phyloP scores from a whole-genome alignment of 2,797 vertebrate species.

The Picus viridis region DNA sequence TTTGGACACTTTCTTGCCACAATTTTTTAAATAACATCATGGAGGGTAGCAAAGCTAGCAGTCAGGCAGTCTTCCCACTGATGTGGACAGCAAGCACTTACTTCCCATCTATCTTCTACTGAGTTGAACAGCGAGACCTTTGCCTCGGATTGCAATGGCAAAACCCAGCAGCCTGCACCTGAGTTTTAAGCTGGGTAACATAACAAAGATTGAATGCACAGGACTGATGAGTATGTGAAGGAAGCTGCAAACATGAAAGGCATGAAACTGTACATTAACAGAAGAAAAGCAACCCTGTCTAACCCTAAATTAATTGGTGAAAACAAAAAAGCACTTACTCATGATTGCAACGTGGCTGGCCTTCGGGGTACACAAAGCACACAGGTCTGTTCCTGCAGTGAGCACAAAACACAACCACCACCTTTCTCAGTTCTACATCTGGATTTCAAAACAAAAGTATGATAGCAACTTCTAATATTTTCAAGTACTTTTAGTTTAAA shows the following conservation, averaged over 20 bases:
- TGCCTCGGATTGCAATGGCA: background rate
- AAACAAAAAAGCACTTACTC: background rate
- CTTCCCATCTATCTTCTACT: background rate
- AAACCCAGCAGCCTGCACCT: background rate
- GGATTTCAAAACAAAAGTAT: background rate
- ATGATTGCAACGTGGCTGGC: accelerated
- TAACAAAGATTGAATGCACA: background rate
- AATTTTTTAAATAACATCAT: background rate
- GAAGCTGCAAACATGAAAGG: accelerated
- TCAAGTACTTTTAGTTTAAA: background rate
- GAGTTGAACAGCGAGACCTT: background rate
- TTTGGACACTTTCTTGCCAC: background rate
- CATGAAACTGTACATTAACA: background rate
- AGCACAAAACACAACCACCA: background rate
- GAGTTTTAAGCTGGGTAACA: background rate
- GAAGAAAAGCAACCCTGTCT: background rate
- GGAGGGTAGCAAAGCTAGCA: background rate
- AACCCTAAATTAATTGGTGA: background rate
- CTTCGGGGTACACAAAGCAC: background rate
- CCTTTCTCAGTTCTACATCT: background rate
- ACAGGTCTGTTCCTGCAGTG: background rate
- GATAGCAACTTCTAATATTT: background rate
- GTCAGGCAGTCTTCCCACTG: background rate
- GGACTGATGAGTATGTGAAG: background rate
- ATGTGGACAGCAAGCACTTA: no score